Base-by-base conservation (phyloP, 1,140 invertebrate genomes). In the Xylocopa sonorina region DNA sequence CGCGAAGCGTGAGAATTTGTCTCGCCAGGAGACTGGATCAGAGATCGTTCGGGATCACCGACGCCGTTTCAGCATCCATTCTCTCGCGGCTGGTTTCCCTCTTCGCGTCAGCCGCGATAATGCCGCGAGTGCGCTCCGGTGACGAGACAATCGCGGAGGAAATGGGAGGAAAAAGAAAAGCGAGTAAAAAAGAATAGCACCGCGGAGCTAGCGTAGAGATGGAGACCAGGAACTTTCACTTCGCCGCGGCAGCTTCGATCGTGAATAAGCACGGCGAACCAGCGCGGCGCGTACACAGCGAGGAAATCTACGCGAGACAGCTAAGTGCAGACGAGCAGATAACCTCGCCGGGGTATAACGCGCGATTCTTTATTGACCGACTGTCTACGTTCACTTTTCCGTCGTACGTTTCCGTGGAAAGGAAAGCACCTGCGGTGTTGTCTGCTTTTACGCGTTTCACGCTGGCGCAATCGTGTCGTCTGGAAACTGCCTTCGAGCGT, bases 361-460 rank as follows among this genome's bases (percentile, higher is more conserved):
- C 86, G 69, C 81, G 79, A 81, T 84, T 89, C 88, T 88, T 91
- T 90, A 91, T 89, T 87, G 76, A 77, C 78, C 80, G 71, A 64
- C 50, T 72, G 48, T 68, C 60, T 32, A 50, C 71, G 50, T 79
- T 84, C 76, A 58, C 82, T 80, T 78, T 76, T 84, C 71, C 53
- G 58, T n/a, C 58, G 66, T 34, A 21, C 66, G 72, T 83, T 68
- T 58, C 58, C 55, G 67, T 50, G 48, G 57, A 78, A 41, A 57
- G 55, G 64, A 67, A 57, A 80, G 74, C 76, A 46, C 21, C 5
- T 41, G 21, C n/a, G 12, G 43, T n/a, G 9, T 64, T 64, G 18
- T 64, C 41, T 10, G 41, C 14, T 6, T 18, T 21, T 60, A n/a
- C n/a, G n/a, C n/a, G n/a, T n/a, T n/a, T n/a, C n/a, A n/a, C n/a